phyloP scores from a whole-genome alignment of 2,113 vertebrate species.

The Xyliphius kryptos region DNA sequence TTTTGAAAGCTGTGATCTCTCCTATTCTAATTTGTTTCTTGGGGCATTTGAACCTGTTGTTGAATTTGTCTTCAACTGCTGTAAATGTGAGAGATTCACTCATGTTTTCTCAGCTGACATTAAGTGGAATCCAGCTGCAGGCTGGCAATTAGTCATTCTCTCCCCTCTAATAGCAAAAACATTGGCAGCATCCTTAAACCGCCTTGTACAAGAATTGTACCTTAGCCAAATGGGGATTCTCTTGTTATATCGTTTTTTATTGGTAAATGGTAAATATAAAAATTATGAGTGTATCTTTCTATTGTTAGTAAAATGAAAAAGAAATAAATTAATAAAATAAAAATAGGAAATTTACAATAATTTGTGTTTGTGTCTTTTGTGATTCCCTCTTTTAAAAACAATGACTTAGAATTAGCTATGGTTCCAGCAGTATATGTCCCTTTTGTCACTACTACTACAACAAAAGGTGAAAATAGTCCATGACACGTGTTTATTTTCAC shows the following conservation, averaged over 20 bases:
- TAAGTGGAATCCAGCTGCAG: slow-evolving; percentile 42
- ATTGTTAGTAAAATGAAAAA: too few relatives aligned
- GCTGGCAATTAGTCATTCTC: slow-evolving; percentile 46
- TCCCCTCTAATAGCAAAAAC: slow-evolving; percentile 45
- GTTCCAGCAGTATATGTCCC: slow-evolving; percentile 33
- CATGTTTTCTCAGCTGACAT: slow-evolving; percentile 59
- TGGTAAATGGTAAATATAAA: too few relatives aligned
- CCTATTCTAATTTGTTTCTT: slow-evolving; percentile 47
- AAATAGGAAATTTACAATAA: too few relatives aligned
- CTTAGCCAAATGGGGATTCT: slow-evolving; percentile 20
- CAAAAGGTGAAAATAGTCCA: slow-evolving; percentile 27
- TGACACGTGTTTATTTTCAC: slow-evolving; percentile 35
- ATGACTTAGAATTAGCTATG: slow-evolving; percentile 12
- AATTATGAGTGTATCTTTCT: too few relatives aligned
- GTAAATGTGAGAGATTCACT: slow-evolving; percentile 46
- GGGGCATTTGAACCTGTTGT: too few relatives aligned
- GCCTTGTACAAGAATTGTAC: slow-evolving; percentile 23
- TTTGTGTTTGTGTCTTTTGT: not conserved
- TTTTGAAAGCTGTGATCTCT: too few relatives aligned
- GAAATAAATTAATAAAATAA: too few relatives aligned
- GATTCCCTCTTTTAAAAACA: slow-evolving; percentile 22
- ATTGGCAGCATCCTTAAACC: slow-evolving; percentile 32
- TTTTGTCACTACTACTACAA: slow-evolving; percentile 32
- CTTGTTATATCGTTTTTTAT: too few relatives aligned
- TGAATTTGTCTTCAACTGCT: slow-evolving; percentile 48